Evolutionary conservation across 2,113 vertebrate genomes (phyloP).

Genomic region (Diphyllodes magnificus): DNA sequence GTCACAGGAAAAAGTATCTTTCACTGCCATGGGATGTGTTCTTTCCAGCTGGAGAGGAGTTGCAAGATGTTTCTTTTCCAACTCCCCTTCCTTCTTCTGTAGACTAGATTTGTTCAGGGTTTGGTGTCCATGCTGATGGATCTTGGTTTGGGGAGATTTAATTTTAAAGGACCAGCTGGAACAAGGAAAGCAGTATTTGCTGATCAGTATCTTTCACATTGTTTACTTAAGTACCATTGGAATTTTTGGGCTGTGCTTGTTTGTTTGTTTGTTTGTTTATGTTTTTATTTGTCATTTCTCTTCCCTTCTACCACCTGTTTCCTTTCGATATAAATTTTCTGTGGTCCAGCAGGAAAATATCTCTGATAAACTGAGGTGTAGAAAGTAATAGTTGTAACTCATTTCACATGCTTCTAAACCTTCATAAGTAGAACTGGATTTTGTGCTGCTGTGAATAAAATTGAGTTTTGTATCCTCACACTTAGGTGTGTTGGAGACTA

Average conservation of each 20-base stretch:
- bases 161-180: neutral
- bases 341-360: neutral
- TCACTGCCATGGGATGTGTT: neutral
- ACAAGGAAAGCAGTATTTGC: neutral
- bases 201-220: neutral
- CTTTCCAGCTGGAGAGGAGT: neutral
- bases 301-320: slow-evolving; percentile 40
- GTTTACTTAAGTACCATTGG: neutral
- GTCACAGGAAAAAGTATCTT: neutral
- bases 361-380: neutral
- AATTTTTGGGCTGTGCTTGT: neutral
- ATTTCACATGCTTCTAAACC: neutral
- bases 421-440: neutral
- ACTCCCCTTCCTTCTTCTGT: neutral
- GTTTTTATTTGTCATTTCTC: slow-evolving; percentile 36
- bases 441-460: neutral
- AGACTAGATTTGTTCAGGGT: neutral
- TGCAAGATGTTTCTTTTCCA: neutral
- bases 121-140: neutral
- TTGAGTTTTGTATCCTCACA: neutral
- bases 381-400: neutral
- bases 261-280: neutral
- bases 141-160: neutral
- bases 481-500: neutral
- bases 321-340: slow-evolving; percentile 8